Percentiles rank a stretch among this genome's conserved stretches.
Conservation (phyloP, 1,140 invertebrate species). For the Dendroctonus valens region DNA sequence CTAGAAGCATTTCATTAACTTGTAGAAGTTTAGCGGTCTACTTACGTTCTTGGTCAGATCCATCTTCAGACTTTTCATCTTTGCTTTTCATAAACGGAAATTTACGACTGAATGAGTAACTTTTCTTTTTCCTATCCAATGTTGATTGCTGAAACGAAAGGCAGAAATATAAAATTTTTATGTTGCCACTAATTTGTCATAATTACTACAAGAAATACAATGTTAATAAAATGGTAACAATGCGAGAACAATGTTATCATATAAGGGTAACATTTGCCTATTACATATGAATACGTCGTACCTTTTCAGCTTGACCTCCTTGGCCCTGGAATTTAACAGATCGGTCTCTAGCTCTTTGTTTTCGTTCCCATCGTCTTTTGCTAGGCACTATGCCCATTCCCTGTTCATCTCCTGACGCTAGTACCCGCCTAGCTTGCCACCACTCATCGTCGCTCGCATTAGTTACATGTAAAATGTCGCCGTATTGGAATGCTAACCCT, state of each 20-base stretch:
- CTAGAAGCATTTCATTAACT: no score
- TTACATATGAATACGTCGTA: constrained; percentile 38
- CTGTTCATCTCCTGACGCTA: constrained; percentile 67
- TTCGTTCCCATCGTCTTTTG: constrained; percentile 88
- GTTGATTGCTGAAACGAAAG: constrained; percentile 77
- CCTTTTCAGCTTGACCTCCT: constrained; percentile 65
- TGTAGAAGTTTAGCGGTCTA: constrained; percentile 43
- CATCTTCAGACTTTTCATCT: constrained; percentile 96
- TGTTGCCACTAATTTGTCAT: background rate
- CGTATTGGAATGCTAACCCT: constrained; percentile 93
- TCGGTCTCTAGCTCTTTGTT: constrained; percentile 92
- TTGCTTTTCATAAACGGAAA: constrained; percentile 99
- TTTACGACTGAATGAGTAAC: constrained; percentile 94
- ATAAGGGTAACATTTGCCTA: no score
- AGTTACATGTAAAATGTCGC: constrained; percentile 97
- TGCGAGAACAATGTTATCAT: background rate
- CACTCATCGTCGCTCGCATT: constrained; percentile 99
- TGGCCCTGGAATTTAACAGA: constrained; percentile 97
- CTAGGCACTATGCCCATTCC: constrained; percentile 86
- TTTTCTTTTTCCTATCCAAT: constrained; percentile 95
- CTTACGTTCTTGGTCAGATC: constrained; percentile 98
- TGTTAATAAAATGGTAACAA: background rate
- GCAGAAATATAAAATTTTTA: background rate
- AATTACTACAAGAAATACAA: background rate
- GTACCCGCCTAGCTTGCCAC: constrained; percentile 91